Base-by-base conservation (phyloP, 2,113 vertebrate species). In the Brachypteracias leptosomus region DNA sequence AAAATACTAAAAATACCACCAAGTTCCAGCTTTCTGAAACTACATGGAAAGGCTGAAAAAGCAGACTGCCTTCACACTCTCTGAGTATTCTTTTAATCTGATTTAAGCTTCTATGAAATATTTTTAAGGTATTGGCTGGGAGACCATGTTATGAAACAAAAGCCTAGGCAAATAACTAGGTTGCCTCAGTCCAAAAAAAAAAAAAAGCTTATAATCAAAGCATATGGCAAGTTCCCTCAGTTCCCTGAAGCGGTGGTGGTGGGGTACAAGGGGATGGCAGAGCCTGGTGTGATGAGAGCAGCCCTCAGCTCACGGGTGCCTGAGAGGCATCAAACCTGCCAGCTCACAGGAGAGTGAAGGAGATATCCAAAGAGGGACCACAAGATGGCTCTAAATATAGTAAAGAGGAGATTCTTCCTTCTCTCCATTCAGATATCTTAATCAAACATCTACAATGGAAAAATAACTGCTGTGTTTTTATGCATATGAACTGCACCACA, bases 351-450 rank as follows among this genome's bases (percentile, higher is more conserved):
- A 61, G 7, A 3, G 9, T 63, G 67, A 73, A 73, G 59, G 33
- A 80, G 19, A 65, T 22, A 63, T 42, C 59, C 51, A 81, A 72
- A 67, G 13, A 65, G 5, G n/a, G 17, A 87, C 57, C 73, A 86
- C 70, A 42, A 28, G 66, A 44, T 87, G 74, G n/a, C 80, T 94
- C 70, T 89, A 86, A 90, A 46, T 59, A 63, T 62, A 18, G 54
- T 46, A 26, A 58, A 40, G 24, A 71, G 38, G 17, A 75, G 10
- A 51, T 52, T 65, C 29, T 80, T 52, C 13, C 31, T 54, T 88
- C 21, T 29, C 6, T 84, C 40, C 44, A 78, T 91, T 63, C 38
- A 61, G 40, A 8, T 52, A 26, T 24, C 68, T 66, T 68, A 58
- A 63, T 4, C 28, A 35, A 26, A 16, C 9, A 59, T 35, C 68